Conservation (phyloP, 2,888 invertebrate species). For the Polyploca ridens region DNA sequence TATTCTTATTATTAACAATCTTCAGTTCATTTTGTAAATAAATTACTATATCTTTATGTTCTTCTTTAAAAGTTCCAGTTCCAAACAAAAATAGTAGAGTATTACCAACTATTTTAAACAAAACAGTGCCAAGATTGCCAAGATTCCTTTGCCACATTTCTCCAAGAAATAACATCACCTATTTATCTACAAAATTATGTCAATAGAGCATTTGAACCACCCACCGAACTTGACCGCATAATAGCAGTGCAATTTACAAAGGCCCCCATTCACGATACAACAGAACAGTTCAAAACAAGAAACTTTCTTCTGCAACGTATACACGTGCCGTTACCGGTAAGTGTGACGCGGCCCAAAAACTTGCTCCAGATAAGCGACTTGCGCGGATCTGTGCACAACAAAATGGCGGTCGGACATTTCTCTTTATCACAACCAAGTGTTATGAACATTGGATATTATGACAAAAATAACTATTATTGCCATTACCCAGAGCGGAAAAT, state of each 20-base stretch:
- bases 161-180: constrained; percentile 10
- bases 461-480: background rate
- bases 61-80: too few species aligned
- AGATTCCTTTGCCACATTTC: constrained; percentile 1
- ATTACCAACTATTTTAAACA: too few species aligned
- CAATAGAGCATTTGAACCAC: background rate
- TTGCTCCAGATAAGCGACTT: constrained; percentile 52
- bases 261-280: constrained; percentile 20
- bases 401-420: constrained; percentile 38
- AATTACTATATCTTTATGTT: too few species aligned
- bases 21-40: too few species aligned
- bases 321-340: constrained; percentile 46
- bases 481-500: too few species aligned
- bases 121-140: too few species aligned
- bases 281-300: constrained; percentile 34
- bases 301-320: constrained; percentile 56
- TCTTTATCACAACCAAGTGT: constrained; percentile 10
- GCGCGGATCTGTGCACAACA: constrained; percentile 18
- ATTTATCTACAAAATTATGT: constrained; percentile 26
- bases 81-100: too few species aligned
- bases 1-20: too few species aligned
- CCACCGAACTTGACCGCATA: constrained; percentile 41
- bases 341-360: constrained; percentile 67
- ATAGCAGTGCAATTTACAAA: constrained; percentile 27
- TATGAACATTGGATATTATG: background rate